Evolutionary conservation across 2,113 vertebrate genomes (phyloP).

Genomic region (Potamarius usumacintae): DNA sequence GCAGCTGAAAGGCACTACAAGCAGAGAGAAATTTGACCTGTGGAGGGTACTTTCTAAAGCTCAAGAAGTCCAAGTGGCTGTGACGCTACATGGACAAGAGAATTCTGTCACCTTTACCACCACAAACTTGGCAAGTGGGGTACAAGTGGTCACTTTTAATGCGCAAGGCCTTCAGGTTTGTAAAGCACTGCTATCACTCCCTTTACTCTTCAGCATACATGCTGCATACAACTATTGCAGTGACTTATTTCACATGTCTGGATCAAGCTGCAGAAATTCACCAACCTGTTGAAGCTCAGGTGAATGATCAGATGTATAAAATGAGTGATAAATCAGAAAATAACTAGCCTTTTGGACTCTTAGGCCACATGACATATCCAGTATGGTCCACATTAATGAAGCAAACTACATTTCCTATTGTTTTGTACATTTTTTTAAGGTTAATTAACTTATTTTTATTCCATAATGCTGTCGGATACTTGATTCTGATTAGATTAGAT

Average conservation of each 20-base stretch:
- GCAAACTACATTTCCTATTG: not conserved
- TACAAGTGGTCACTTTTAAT: constrained; percentile 66
- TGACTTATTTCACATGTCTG: not conserved
- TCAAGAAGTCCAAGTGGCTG: constrained; percentile 69
- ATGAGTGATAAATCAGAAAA: not conserved
- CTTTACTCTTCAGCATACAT: not conserved
- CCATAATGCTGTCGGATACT: not conserved
- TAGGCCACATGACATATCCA: not conserved
- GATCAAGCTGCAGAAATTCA: not conserved
- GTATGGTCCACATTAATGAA: not conserved
- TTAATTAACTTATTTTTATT: not conserved
- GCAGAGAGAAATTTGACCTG: constrained; percentile 68
- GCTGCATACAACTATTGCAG: not conserved
- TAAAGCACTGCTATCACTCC: not conserved
- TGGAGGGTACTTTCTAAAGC: constrained; percentile 76
- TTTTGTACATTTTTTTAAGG: not conserved
- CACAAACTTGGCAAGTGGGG: constrained; percentile 55
- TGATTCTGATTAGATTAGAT: not conserved
- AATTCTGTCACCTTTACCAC: constrained; percentile 69
- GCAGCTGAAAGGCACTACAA: constrained; percentile 64
- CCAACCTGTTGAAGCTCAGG: not conserved
- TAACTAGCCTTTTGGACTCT: not conserved
- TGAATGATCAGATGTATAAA: not conserved
- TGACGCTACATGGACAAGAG: constrained; percentile 68
- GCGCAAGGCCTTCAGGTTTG: constrained; percentile 66